Percentiles rank a stretch among this genome's conserved stretches.
phyloP scores from a whole-genome alignment of 2,113 vertebrate genomes.

The Pampusana beccarii region DNA sequence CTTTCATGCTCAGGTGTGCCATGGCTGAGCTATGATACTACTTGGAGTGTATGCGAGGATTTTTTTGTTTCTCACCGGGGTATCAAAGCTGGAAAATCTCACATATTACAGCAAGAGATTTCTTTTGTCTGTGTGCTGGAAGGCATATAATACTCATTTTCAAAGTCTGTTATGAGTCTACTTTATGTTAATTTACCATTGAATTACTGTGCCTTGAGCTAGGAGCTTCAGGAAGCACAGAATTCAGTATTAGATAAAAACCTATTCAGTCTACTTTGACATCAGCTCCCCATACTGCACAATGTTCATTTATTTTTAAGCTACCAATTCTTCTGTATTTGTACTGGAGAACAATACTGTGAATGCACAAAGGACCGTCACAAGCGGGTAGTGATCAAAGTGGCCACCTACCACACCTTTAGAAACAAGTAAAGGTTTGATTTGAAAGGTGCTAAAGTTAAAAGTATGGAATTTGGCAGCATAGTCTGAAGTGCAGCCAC shows the following conservation, averaged over 20 bases:
- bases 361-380: neutral
- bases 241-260: conserved; percentile 32
- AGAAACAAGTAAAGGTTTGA: neutral
- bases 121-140: neutral
- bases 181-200: conserved; percentile 54
- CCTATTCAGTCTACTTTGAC: conserved; percentile 31
- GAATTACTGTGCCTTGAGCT: conserved; percentile 22
- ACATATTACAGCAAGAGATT: neutral
- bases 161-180: conserved; percentile 11
- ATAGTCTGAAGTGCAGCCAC: neutral
- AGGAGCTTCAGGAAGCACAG: conserved; percentile 19
- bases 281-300: conserved; percentile 25
- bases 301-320: conserved; percentile 43
- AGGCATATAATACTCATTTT: neutral
- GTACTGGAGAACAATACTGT: neutral
- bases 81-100: conserved; percentile 7
- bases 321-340: conserved; percentile 13
- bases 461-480: neutral
- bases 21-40: neutral
- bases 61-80: neutral
- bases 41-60: neutral
- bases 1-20: neutral
- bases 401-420: neutral
- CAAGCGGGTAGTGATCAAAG: neutral
- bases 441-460: neutral